phyloP scores from a whole-genome alignment of 2,797 vertebrate genomes.

The Alauda arvensis region DNA sequence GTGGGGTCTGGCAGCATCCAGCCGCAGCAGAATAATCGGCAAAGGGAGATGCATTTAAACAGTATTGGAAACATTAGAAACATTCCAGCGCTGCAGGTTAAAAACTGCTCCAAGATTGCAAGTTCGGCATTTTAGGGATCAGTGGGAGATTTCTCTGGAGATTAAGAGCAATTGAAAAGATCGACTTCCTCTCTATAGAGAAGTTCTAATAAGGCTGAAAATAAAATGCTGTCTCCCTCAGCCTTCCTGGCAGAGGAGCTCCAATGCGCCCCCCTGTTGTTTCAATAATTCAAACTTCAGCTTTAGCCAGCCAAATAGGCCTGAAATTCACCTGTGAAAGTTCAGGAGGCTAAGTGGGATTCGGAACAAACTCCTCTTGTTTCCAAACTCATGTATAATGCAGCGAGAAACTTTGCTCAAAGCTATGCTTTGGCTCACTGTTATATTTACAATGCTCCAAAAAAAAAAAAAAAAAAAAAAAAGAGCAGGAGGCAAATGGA shows the following conservation, averaged over 20 bases:
- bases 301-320: conserved; percentile 38
- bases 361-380: conserved; percentile 41
- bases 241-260: conserved; percentile 14
- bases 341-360: conserved; percentile 46
- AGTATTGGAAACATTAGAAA: conserved; percentile 14
- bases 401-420: conserved; percentile 36
- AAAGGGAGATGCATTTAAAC: conserved; percentile 23
- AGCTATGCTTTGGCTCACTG: neutral
- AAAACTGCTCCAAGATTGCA: conserved; percentile 48
- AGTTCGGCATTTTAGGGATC: conserved; percentile 57
- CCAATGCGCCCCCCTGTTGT: conserved; percentile 7
- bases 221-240: conserved; percentile 40
- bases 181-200: conserved; percentile 51
- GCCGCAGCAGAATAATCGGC: neutral
- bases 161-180: conserved; percentile 62
- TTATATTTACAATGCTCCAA: neutral
- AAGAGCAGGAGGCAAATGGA: neutral
- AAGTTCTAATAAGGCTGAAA: conserved; percentile 63
- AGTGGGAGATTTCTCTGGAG: conserved; percentile 59
- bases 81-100: conserved; percentile 18
- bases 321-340: conserved; percentile 53
- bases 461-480: neutral
- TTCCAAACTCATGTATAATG: conserved; percentile 57
- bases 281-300: conserved; percentile 58
- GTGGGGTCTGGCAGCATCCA: neutral